A percentile compares a stretch with the other conserved stretches of the same genome.
Evolutionary conservation across 2,797 vertebrate genomes (phyloP).

Genomic region (Bradypodion pumilum): DNA sequence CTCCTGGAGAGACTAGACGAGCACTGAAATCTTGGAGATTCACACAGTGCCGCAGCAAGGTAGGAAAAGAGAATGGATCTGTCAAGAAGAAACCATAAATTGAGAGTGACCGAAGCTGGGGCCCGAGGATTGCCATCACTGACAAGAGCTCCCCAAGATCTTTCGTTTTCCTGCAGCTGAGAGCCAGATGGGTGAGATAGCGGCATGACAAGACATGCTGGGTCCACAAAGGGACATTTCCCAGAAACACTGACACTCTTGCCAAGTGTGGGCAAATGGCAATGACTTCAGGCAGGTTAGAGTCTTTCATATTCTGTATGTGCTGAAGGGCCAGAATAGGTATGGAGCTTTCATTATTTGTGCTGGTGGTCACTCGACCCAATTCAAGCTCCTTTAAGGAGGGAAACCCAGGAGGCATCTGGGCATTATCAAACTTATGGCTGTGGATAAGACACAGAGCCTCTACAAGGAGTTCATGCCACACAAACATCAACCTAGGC

Average conservation of each 20-base stretch:
- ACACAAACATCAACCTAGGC: slow-evolving; percentile 74
- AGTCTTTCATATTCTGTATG: slow-evolving; percentile 68
- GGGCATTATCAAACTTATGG: slow-evolving; percentile 20
- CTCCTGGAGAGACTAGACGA: slow-evolving; percentile 64
- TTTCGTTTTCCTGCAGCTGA: slow-evolving; percentile 63
- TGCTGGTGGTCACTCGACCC: not conserved
- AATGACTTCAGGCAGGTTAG: slow-evolving; percentile 60
- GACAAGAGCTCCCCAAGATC: slow-evolving; percentile 71
- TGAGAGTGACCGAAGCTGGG: slow-evolving; percentile 73
- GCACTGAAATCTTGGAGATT: slow-evolving; percentile 73
- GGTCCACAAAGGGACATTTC: slow-evolving; percentile 16
- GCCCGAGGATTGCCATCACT: slow-evolving; percentile 59
- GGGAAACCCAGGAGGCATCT: slow-evolving; percentile 65
- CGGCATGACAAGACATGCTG: slow-evolving; percentile 64
- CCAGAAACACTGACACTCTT: slow-evolving; percentile 65
- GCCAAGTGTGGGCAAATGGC: slow-evolving; percentile 71
- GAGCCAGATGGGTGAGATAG: slow-evolving; percentile 67
- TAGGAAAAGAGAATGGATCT: slow-evolving; percentile 61
- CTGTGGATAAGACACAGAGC: slow-evolving; percentile 74
- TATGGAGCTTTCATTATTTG: accelerated
- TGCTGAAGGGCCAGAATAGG: slow-evolving; percentile 36
- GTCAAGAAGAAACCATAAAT: slow-evolving; percentile 78
- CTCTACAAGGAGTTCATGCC: slow-evolving; percentile 62
- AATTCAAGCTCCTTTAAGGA: slow-evolving; percentile 70
- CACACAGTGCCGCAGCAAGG: slow-evolving; percentile 76